phyloP scores from a whole-genome alignment of 2,797 vertebrate species.

The Psittacula echo region DNA sequence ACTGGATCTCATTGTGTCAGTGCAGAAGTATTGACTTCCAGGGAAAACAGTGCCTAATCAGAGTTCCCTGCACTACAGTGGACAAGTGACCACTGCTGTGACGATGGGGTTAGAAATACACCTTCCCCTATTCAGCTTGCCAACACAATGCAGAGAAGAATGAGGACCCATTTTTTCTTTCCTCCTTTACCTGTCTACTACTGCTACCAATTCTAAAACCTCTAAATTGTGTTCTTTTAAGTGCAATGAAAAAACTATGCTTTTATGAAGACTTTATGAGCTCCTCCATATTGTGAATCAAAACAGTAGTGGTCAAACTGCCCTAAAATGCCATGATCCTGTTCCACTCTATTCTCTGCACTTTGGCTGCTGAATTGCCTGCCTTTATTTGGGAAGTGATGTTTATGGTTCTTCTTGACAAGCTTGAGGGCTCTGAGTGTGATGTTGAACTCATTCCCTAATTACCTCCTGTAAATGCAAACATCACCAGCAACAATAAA shows the following conservation, averaged over 20 bases:
- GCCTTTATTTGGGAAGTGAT: background rate
- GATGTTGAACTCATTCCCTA: conserved; percentile 40
- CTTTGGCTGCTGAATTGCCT: background rate
- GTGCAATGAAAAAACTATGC: background rate
- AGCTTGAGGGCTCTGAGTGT: conserved; percentile 26
- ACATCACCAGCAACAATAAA: conserved; percentile 62
- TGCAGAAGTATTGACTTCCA: background rate
- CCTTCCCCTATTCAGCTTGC: background rate
- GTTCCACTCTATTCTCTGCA: background rate
- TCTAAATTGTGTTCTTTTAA: background rate
- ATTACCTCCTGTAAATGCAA: conserved; percentile 69
- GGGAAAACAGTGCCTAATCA: background rate
- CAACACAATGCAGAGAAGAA: background rate
- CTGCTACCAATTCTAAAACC: background rate
- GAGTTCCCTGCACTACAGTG: background rate
- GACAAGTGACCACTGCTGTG: background rate
- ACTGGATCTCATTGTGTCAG: conserved; percentile 7
- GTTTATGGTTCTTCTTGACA: conserved; percentile 48
- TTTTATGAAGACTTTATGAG: background rate
- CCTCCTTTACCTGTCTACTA: background rate
- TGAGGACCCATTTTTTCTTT: background rate
- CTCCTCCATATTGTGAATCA: background rate
- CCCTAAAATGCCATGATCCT: background rate
- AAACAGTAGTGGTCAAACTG: background rate
- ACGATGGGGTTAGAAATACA: background rate